These are phyloP conservation scores for Metopolophium dirhodum DNA, from an alignment of 1,140 invertebrate genomes.

Conservation along the genomic window DNA sequence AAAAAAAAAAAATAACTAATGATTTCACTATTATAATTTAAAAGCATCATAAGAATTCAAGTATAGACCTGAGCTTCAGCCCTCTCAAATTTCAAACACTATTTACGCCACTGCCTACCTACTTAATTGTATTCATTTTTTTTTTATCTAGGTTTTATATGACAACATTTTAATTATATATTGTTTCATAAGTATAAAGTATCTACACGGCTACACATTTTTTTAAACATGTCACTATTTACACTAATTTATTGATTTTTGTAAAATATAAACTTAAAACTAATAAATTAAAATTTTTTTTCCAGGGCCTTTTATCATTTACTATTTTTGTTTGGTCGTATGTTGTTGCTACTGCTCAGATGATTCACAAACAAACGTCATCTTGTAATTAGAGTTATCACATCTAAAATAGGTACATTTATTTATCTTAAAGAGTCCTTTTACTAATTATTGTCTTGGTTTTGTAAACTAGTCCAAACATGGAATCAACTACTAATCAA, in stretches of 20 bases:
- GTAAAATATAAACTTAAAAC: no score
- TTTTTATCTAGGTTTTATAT: not conserved
- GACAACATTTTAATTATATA: not conserved
- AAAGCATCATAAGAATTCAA: no score
- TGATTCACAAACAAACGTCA: conserved; percentile 28
- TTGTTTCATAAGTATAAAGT: not conserved
- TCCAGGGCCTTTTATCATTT: not conserved
- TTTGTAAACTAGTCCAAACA: not conserved
- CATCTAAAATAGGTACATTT: not conserved
- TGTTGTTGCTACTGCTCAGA: conserved; percentile 46
- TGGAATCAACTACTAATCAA: not conserved
- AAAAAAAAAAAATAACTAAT: no score
- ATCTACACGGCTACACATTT: no score
- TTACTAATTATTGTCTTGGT: not conserved
- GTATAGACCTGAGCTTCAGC: no score
- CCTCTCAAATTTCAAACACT: no score
- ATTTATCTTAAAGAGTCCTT: not conserved
- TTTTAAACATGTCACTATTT: not conserved
- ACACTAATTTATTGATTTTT: no score
- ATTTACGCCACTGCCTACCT: no score
- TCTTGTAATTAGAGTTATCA: not conserved
- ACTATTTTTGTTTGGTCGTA: conserved; percentile 38
- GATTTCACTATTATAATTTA: no score
- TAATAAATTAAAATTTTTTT: not conserved
- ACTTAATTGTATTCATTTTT: not conserved